Conservation (phyloP, 2,888 invertebrate genomes). For the Plagiodera versicolora region DNA sequence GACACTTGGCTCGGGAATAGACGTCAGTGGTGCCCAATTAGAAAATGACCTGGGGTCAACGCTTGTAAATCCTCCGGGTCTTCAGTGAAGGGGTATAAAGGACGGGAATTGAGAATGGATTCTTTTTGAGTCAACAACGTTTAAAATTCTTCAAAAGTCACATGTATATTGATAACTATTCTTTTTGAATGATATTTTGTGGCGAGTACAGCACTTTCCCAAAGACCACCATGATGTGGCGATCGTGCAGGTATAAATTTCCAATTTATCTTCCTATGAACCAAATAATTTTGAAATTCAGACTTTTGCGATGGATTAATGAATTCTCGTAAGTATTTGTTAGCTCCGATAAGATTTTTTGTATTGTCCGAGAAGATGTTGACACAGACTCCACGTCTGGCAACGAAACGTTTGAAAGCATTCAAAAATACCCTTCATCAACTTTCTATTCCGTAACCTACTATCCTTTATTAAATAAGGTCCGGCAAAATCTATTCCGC, state of each 20-base stretch:
- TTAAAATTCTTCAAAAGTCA: conserved; percentile 17
- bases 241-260: conserved; percentile 17
- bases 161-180: conserved; percentile 6
- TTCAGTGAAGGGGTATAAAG: conserved; percentile 1
- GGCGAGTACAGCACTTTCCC: conserved; percentile 11
- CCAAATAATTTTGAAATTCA: background rate
- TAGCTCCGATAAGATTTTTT: conserved; percentile 8
- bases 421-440: conserved; percentile 24
- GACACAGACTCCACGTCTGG: conserved; percentile 12
- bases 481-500: conserved; percentile 34
- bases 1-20: too few species aligned
- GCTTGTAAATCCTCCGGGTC: background rate
- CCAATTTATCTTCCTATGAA: conserved; percentile 6
- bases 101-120: conserved; percentile 7
- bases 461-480: conserved; percentile 31
- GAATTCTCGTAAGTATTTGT: background rate
- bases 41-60: background rate
- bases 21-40: too few species aligned
- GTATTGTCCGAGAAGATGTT: conserved; percentile 13
- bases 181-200: conserved; percentile 10
- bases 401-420: conserved; percentile 10
- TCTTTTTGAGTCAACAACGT: conserved; percentile 7
- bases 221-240: conserved; percentile 18
- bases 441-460: conserved; percentile 21
- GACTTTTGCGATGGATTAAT: background rate